Evolutionary conservation across 2,888 invertebrate genomes (phyloP), one percentile per base, ranked within the genome.

Genomic region (Spialia ferax): DNA sequence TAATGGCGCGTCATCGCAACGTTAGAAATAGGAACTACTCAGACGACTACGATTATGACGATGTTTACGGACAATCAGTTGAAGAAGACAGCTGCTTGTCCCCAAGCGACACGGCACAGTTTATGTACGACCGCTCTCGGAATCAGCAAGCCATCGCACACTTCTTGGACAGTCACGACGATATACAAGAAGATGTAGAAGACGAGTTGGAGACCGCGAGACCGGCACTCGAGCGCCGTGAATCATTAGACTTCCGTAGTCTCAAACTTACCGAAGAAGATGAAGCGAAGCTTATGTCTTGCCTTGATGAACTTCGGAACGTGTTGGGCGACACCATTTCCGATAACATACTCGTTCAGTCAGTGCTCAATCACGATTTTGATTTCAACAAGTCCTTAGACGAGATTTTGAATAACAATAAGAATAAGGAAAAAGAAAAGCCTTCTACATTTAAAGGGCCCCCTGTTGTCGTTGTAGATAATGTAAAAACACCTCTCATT

Each of bases 1-100:
- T 42, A 78, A 98, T 98, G 98, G 96, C 98, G 72, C 96, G 98
- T 60, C 98, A 98, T 85, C 95, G 98, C 73, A 97, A 97, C 89
- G 95, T 98, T 66, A 95, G 98, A 68, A 96, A 96, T 71, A 96
- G 97, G 95, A 97, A 97, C 84, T 97, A 96, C 87, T 96, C 97
- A 29, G 98, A 98, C 79, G 99, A 99, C 81, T 98, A 97, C 83
- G 98, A 98, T 80, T 97, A 97, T 79, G 97, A 98, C 81, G 98
- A 98, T 92, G 95, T 97, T 69, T 99, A 98, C 85, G 99, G 99
- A 11, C 97, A 98, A 87, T 99, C 99, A 2, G 96, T 98, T 50
- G 99, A 99, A 88, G 99, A 99, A 82, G 98, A 98, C 83, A 97
- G 96, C 86, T 97, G 97, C 82, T 96, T 98, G 79, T 99, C 99